Base-by-base conservation (phyloP, 2,888 invertebrate genomes). In the Lithodes maja region DNA sequence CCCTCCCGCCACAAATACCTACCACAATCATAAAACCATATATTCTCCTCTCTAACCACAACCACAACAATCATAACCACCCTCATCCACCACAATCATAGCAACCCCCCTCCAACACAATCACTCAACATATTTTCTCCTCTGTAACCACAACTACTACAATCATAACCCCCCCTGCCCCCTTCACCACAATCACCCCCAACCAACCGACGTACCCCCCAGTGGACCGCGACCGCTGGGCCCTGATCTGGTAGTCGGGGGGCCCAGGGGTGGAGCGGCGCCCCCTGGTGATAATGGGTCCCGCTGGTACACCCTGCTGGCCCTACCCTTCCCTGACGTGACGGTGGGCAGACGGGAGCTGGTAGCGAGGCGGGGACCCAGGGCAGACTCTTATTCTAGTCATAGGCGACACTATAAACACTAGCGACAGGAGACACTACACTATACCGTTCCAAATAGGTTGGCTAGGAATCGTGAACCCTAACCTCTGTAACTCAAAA, bases 261-360 rank as follows among this genome's bases (percentile, higher is more conserved):
- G 84, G 81, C n/a, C n/a, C n/a, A n/a, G n/a, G n/a, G n/a, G n/a
- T n/a, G 55, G 84, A n/a, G 83, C 90, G 77, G 75, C 91, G 12
- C 90, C 88, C 33, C 80, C 69, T 3, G 81, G 83, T 52, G n/a
- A n/a, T n/a, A n/a, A n/a, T n/a, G 83, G 85, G 49, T 88, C 89
- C 78, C 92, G 92, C 54, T 92, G 92, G 97, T 97, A 97, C 95
- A 97, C 97, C 92, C 96, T 98, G 93, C 96, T 98, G 94, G 98
- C 98, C 92, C 95, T 98, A 93, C 98, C 98, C 92, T 98, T 98
- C 95, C 97, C 97, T 93, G 98, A 98, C 95, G 97, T 98, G 95
- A 97, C 97, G 94, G 96, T 98, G 93, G 98, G 97, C 93, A 95
- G 97, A 93, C 95, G 98, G 92, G 97, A 98, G 94, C 94, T 95